Evolutionary conservation across 2,113 vertebrate genomes (phyloP).

Genomic region (Siniperca knerii): DNA sequence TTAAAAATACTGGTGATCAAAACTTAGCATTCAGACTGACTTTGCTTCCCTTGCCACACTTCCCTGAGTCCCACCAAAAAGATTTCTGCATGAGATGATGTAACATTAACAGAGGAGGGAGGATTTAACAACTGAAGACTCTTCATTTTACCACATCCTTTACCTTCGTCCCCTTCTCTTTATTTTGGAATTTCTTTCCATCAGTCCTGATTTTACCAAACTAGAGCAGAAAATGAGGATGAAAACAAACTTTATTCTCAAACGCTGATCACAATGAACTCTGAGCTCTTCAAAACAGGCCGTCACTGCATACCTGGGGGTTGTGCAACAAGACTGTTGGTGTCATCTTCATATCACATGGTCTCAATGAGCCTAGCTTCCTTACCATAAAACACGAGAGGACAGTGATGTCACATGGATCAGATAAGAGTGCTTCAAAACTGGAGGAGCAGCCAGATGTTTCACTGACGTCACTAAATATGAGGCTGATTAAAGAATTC

Average conservation of each 20-base stretch:
- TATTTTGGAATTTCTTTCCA: neutral
- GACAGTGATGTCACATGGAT: no score
- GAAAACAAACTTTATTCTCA: neutral
- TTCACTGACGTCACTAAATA: neutral
- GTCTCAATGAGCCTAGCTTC: no score
- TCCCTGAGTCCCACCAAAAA: conserved; percentile 63
- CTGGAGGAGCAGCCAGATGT: neutral
- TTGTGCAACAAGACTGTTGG: no score
- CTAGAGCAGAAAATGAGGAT: conserved; percentile 1
- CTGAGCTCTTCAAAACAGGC: neutral
- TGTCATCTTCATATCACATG: no score
- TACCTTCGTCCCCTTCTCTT: neutral
- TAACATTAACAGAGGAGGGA: neutral
- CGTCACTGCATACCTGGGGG: no score
- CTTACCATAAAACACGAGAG: no score
- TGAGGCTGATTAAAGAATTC: neutral
- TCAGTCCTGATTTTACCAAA: neutral
- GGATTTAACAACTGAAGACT: neutral
- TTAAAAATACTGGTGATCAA: conserved; percentile 59
- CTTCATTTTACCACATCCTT: neutral
- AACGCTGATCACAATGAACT: neutral
- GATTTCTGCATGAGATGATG: conserved; percentile 42
- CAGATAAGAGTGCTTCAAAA: no score
- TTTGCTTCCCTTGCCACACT: conserved; percentile 57
- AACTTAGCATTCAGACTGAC: conserved; percentile 52